These are phyloP conservation scores for Mormyrus hasselquistii DNA, from an alignment of 2,797 vertebrate species.

Conservation along the genomic window DNA sequence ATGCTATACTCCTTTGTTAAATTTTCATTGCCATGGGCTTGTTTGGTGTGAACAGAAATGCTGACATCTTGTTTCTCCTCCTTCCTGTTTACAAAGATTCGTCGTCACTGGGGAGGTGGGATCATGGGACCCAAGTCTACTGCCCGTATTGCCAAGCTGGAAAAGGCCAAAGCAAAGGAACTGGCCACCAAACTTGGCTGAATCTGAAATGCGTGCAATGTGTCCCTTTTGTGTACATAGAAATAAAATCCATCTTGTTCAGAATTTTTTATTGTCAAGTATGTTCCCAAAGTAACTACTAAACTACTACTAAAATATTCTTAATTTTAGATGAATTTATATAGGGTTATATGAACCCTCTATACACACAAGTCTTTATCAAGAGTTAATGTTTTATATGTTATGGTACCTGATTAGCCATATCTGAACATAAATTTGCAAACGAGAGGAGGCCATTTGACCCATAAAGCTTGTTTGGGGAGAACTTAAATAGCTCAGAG, in stretches of 20 bases:
- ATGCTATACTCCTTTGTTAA: neutral
- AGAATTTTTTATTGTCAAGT: neutral
- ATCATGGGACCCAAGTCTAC: constrained; percentile 93
- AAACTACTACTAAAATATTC: neutral
- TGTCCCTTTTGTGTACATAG: constrained; percentile 65
- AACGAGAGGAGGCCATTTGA: too few species aligned
- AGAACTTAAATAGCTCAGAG: too few species aligned
- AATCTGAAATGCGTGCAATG: constrained; percentile 38
- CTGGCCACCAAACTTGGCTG: constrained; percentile 93
- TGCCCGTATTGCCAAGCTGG: constrained; percentile 87
- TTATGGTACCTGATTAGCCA: neutral
- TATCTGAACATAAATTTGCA: neutral
- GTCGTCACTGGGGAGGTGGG: constrained; percentile 95
- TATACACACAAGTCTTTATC: neutral
- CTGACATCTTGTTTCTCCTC: neutral
- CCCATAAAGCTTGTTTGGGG: too few species aligned
- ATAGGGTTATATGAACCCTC: neutral
- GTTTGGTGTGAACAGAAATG: neutral
- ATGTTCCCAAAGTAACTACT: neutral
- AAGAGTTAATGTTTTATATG: neutral
- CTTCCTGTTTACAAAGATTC: constrained; percentile 66
- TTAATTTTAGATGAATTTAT: neutral
- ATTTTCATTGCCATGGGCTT: neutral
- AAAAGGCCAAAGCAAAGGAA: constrained; percentile 95
- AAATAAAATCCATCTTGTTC: constrained; percentile 45